Evolutionary conservation across 2,797 vertebrate genomes (phyloP).

Genomic region (Notoglanidium macrostoma): DNA sequence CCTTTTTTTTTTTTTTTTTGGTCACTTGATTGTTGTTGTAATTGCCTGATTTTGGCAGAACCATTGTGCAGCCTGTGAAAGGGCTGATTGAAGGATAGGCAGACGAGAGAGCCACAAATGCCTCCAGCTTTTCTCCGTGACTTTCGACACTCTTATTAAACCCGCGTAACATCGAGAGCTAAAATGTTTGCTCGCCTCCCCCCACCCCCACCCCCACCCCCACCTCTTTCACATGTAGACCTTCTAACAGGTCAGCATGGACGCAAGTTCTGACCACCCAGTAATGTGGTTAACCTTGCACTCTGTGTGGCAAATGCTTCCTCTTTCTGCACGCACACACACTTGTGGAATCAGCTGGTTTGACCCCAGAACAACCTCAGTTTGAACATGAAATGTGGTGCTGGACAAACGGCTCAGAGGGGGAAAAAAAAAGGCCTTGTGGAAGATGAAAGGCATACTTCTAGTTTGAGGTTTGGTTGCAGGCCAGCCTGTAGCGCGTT

Average conservation of each 20-base stretch:
- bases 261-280: conserved; percentile 34
- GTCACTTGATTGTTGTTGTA: conserved; percentile 11
- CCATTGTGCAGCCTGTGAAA: neutral
- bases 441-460: conserved; percentile 36
- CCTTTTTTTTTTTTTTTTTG: conserved; percentile 4
- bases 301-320: conserved; percentile 10
- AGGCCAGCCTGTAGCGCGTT: conserved; percentile 5
- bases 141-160: conserved; percentile 24
- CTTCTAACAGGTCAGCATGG: conserved; percentile 22
- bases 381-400: conserved; percentile 31
- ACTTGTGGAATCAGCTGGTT: conserved; percentile 18
- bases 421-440: conserved; percentile 5
- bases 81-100: neutral
- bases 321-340: neutral
- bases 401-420: conserved; percentile 10
- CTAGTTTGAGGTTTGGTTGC: conserved; percentile 32
- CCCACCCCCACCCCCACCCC: neutral
- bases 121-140: conserved; percentile 1
- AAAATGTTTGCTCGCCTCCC: neutral
- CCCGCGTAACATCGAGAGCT: neutral
- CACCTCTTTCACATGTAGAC: neutral
- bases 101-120: neutral
- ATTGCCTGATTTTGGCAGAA: conserved; percentile 34
- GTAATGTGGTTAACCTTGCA: conserved; percentile 45
- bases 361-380: conserved; percentile 35